Evolutionary conservation across 2,113 vertebrate genomes (phyloP).

Genomic region (Uria aalge): DNA sequence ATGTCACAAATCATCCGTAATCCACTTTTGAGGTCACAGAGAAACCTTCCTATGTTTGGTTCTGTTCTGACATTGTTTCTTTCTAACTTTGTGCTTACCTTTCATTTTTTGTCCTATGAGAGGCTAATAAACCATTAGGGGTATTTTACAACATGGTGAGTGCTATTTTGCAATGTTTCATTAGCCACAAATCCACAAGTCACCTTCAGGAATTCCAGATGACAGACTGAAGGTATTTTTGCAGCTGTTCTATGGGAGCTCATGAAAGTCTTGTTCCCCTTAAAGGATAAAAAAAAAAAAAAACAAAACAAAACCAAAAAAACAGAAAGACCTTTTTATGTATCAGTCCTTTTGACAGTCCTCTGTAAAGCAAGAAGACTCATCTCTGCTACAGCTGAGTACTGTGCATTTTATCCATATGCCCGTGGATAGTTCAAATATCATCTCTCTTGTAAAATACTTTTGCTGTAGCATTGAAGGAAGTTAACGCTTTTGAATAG

Average conservation of each 20-base stretch:
- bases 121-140: conserved; percentile 52
- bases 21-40: not conserved
- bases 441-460: conserved; percentile 44
- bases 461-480: conserved; percentile 28
- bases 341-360: not conserved
- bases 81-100: conserved; percentile 30
- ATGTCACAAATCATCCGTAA: not conserved
- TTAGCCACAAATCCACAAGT: conserved; percentile 67
- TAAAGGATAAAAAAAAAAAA: not conserved
- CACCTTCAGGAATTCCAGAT: conserved; percentile 69
- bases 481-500: conserved; percentile 4
- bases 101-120: conserved; percentile 54
- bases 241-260: conserved; percentile 67
- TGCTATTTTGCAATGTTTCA: conserved; percentile 72
- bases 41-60: not conserved
- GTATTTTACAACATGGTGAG: conserved; percentile 64
- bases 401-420: not conserved
- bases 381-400: not conserved
- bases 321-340: not conserved
- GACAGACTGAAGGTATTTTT: conserved; percentile 66
- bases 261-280: conserved; percentile 30
- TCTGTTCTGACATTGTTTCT: not conserved
- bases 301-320: not conserved
- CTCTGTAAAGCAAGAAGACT: not conserved
- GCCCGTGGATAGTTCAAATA: conserved; percentile 49